Evolutionary conservation across 2,113 vertebrate species (phyloP).

Genomic region (Anas platyrhynchos): DNA sequence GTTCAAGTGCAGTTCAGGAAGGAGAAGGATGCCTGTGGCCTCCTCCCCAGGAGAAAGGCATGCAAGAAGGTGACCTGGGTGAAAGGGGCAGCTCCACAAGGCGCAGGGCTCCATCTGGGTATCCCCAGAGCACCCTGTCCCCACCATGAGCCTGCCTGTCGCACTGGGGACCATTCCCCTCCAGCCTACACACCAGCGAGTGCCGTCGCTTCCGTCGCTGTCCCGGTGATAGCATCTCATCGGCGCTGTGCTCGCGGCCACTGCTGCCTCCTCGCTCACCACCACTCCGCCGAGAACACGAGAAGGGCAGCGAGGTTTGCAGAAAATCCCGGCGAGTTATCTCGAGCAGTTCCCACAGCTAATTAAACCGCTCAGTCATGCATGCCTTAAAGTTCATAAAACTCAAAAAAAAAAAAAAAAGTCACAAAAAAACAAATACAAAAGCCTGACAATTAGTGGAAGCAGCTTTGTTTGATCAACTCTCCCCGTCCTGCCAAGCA

Average conservation of each 20-base stretch:
- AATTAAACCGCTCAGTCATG: not conserved
- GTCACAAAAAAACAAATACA: not conserved
- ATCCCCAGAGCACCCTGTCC: not conserved
- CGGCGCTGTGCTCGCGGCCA: not conserved
- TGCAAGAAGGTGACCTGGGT: not conserved
- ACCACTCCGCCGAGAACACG: not conserved
- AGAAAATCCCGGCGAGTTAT: slow-evolving; percentile 25
- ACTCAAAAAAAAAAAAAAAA: not conserved
- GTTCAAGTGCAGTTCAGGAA: not conserved
- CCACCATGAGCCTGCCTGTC: rapidly evolving
- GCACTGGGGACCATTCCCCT: no score
- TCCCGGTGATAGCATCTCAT: not conserved
- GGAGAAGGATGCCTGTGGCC: rapidly evolving
- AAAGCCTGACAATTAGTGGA: slow-evolving; percentile 29
- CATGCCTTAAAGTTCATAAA: not conserved
- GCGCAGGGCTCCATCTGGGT: not conserved
- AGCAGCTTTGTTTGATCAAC: slow-evolving; percentile 8
- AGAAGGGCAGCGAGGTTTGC: not conserved
- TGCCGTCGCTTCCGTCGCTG: not conserved
- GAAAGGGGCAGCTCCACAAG: not conserved
- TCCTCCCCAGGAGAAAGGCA: not conserved
- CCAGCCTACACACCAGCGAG: not conserved
- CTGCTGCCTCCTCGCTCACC: not conserved
- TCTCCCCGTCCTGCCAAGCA: not conserved
- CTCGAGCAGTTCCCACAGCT: slow-evolving; percentile 7